Conservation (phyloP, 2,797 vertebrate species). For the Gallirallus australis region DNA sequence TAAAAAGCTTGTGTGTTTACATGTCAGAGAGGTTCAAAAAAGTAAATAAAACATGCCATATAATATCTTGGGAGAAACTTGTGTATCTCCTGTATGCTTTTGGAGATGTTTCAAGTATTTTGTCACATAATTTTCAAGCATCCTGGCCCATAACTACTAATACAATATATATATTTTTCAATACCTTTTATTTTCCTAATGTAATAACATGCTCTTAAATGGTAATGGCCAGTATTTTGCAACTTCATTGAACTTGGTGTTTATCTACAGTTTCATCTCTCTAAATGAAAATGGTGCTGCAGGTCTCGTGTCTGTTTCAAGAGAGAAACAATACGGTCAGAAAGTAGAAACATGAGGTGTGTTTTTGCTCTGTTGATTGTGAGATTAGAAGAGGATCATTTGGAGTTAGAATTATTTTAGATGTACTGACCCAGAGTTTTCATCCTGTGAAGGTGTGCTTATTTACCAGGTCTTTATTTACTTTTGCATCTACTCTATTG, state of each 20-base stretch:
- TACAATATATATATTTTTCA: not conserved
- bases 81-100: not conserved
- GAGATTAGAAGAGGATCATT: not conserved
- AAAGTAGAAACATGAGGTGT: not conserved
- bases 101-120: not conserved
- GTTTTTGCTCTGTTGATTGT: rapidly evolving
- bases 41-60: not conserved
- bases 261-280: not conserved
- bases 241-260: not conserved
- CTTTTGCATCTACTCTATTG: not conserved
- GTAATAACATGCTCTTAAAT: not conserved
- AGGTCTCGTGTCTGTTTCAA: not conserved
- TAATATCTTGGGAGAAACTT: not conserved
- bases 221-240: not conserved
- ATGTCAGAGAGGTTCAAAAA: not conserved
- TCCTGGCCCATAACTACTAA: not conserved
- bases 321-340: not conserved
- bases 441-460: not conserved
- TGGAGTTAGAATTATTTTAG: not conserved
- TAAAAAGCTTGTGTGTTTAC: not conserved
- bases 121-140: too few species aligned
- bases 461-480: not conserved
- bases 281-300: not conserved
- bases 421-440: not conserved
- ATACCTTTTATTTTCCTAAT: not conserved